Evolutionary conservation across 1,140 invertebrate species (phyloP), one percentile per base, ranked within the genome.

Genomic region (Drosophila takahashii): DNA sequence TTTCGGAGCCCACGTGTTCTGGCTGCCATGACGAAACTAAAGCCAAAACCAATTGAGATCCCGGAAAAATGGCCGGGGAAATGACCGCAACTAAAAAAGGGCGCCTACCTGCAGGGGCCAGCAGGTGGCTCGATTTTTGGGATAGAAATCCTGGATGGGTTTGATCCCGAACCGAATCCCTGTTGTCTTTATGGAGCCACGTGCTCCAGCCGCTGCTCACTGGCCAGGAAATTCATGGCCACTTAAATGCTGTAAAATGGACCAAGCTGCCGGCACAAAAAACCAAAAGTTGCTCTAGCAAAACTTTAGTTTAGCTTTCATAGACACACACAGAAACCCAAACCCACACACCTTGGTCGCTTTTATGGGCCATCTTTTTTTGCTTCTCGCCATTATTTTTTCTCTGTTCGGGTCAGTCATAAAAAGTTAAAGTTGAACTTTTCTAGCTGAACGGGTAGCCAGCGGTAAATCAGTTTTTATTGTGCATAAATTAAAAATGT

Each of bases 241-340:
- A 87, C 83, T 86, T 87, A 87, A 86, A 87, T 83, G 80, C 83
- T 83, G 79, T 81, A 86, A 86, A 86, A 86, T 86, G 81, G 78
- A 87, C 83, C 83, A 76, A 79, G 70, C 76, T 66, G 62, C 64
- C 79, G 83, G 71, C 71, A 83, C 83, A 87, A 81, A 87, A 87
- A 86, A 78, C 57, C 65, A 83, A 86, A 86, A 87, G 83, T 86
- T 87, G 79, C 60, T 66, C 69, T 51, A 72, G 45, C 39, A 44
- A 76, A 86, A 87, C 44, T 87, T 86, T 86, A 76, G 64, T 81
- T 81, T 67, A 48, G 64, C 58, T 65, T 72, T 72, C 72, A 48
- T 42, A 77, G 36, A 45, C 69, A 58, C 45, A 60, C 64, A 76
- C 48, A 22, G 22, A 22, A 22, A 22, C 22, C 22, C 22, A 51